Conservation (phyloP, 2,113 vertebrate species). For the Coturnix japonica region DNA sequence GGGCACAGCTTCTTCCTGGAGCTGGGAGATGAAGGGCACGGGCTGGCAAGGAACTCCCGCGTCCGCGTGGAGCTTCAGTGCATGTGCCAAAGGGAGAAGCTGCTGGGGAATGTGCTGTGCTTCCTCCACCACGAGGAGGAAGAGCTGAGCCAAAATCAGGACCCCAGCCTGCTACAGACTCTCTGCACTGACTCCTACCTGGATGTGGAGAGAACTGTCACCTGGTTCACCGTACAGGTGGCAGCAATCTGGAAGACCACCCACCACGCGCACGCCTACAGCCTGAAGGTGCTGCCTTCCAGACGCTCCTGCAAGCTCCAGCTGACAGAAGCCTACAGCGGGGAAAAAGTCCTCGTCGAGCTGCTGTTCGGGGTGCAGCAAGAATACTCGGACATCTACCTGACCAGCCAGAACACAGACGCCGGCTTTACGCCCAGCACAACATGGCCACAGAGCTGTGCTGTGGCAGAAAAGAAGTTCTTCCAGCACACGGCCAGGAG, state of each 20-base stretch:
- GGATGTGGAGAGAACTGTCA: background rate
- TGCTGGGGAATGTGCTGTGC: accelerated
- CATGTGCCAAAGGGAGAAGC: background rate
- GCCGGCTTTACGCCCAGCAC: no score
- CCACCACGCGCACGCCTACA: background rate
- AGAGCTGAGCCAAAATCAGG: background rate
- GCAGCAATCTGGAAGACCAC: background rate
- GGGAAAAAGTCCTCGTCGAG: background rate
- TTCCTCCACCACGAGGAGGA: background rate
- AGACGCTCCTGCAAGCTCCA: background rate
- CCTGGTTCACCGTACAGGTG: accelerated
- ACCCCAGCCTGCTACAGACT: accelerated
- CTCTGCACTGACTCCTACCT: background rate
- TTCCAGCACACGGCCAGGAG: no score
- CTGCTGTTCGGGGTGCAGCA: background rate
- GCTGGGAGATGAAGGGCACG: background rate
- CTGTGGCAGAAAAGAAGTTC: no score
- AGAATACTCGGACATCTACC: background rate
- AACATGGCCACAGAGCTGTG: no score
- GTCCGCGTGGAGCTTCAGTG: background rate
- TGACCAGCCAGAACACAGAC: background rate
- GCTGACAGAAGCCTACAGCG: background rate
- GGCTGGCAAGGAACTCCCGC: background rate
- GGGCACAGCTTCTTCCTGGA: background rate
- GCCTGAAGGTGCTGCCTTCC: background rate